Base-by-base conservation (phyloP, 2,888 invertebrate species). In the Epistrophe eligans region DNA sequence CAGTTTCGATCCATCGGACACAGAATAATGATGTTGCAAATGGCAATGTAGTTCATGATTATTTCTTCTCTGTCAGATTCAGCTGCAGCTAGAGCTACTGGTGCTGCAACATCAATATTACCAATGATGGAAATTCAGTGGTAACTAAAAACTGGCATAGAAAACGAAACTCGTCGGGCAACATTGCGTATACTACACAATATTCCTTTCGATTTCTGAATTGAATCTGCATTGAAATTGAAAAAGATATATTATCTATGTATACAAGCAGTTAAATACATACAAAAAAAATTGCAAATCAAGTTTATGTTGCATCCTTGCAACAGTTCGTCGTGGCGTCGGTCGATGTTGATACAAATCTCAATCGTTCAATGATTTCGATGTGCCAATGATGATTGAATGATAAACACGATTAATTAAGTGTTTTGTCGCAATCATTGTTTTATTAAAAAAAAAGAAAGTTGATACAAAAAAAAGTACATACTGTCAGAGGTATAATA, bases 181-280 rank as follows among this genome's bases (percentile, higher is more conserved):
- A 55, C 79, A 71, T 74, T 74, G 72, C 71, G 50, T 11, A 24
- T 24, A 3, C 24, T 24, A 13, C 55, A 70, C 76, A 58, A 50
- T 77, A 72, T 77, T 82, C 82, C 82, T 82, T 82, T 82, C 77
- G 72, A 58, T 82, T 82, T 77, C 62, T 79, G 79, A 55, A 71
- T 38, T 43, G n/a, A 35, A 76, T 84, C 57, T 57, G 4, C 52
- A 67, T 45, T 70, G 66, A 76, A 81, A 81, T 57, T 60, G 58
- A 43, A 32, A 64, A 52, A 24, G 19, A 77, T 8, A 50, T 24
- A 55, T 40, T 19, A n/a, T n/a, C n/a, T n/a, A n/a, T n/a, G n/a
- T 43, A 48, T 48, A 43, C 38, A 17, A 40, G 58, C 11, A 32
- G 8, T 32, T n/a, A 4, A 38, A 52, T 35, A 64, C n/a, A n/a